Percentiles rank a stretch among this genome's conserved stretches.
phyloP scores from a whole-genome alignment of 2,888 invertebrate species.

The Fabriciana adippe region DNA sequence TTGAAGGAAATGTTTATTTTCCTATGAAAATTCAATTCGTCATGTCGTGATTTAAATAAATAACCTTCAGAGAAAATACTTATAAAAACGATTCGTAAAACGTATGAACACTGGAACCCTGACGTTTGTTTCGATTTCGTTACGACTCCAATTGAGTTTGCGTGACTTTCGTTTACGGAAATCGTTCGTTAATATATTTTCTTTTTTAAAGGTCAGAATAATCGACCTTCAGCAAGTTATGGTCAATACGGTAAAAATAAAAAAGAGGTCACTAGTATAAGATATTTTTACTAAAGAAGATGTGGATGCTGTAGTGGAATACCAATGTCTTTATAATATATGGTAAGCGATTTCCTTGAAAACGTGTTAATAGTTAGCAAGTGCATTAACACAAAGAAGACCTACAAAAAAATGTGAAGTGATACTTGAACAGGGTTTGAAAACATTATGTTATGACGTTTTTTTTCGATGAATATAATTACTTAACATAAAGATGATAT shows the following conservation, averaged over 20 bases:
- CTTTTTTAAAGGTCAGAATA: constrained; percentile 19
- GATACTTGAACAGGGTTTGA: too few relatives aligned
- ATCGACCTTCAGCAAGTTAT: constrained; percentile 11
- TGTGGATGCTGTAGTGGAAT: background rate
- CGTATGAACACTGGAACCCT: constrained; percentile 1
- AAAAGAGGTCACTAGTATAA: background rate
- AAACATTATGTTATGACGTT: too few relatives aligned
- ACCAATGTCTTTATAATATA: too few relatives aligned
- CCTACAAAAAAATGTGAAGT: constrained; percentile 11
- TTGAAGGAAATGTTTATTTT: too few relatives aligned
- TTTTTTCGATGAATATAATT: too few relatives aligned
- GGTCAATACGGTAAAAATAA: background rate
- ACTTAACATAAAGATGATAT: too few relatives aligned
- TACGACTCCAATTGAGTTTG: constrained; percentile 33
- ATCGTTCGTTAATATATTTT: constrained; percentile 32
- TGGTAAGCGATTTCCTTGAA: constrained; percentile 8
- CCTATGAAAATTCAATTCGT: too few relatives aligned
- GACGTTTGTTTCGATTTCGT: constrained; percentile 23
- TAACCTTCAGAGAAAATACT: background rate
- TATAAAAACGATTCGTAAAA: background rate
- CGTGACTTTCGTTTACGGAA: constrained; percentile 36
- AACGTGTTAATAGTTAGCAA: constrained; percentile 11
- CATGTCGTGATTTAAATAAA: background rate
- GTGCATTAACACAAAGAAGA: constrained; percentile 15
- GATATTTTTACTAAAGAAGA: too few relatives aligned